Evolutionary conservation across 2,113 vertebrate species (phyloP).

Genomic region (Daboia siamensis): DNA sequence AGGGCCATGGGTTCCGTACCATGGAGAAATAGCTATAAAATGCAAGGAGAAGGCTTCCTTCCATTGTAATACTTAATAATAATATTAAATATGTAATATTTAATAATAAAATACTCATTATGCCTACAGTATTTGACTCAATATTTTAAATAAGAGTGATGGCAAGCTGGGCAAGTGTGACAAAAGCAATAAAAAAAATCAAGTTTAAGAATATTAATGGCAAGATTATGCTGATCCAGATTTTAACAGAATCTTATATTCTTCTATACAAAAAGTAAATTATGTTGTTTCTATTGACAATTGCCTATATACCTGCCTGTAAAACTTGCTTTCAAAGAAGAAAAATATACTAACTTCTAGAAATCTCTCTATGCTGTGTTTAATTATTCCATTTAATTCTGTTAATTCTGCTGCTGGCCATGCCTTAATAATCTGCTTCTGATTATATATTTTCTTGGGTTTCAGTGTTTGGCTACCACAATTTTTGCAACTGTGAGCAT

Average conservation of each 20-base stretch:
- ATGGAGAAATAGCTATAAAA: neutral
- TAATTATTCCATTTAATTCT: conserved; percentile 7
- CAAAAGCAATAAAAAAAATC: neutral
- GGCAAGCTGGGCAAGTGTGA: neutral
- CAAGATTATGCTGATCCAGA: neutral
- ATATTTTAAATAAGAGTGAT: neutral
- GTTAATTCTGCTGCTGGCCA: conserved; percentile 11
- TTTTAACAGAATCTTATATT: neutral
- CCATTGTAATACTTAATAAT: too few species aligned
- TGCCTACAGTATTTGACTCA: neutral
- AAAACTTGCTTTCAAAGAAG: neutral
- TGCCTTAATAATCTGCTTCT: neutral
- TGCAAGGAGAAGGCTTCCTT: too few species aligned
- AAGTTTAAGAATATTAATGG: neutral
- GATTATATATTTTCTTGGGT: neutral
- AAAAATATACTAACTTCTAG: neutral
- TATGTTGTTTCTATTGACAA: neutral
- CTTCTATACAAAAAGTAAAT: neutral
- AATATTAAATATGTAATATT: too few species aligned
- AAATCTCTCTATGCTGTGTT: neutral
- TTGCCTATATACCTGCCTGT: neutral
- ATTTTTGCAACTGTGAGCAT: neutral
- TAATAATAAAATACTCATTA: too few species aligned
- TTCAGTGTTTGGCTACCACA: conserved; percentile 7
- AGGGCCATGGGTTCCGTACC: neutral